Evolutionary conservation across 2,113 vertebrate species (phyloP).

Genomic region (Pardalotus punctatus): DNA sequence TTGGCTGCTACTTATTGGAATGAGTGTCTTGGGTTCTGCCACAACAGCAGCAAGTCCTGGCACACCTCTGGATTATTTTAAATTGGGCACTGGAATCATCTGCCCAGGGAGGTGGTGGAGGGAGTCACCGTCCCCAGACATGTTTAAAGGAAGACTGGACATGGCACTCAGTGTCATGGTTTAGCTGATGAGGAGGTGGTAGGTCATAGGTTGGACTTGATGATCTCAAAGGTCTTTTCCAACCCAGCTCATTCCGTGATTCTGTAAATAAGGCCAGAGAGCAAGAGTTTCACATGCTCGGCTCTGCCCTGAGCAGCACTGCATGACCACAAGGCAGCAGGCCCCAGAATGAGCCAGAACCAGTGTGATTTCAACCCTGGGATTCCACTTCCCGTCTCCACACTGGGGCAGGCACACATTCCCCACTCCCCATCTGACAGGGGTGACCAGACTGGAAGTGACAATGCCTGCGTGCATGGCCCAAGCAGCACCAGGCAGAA

Average conservation of each 20-base stretch:
- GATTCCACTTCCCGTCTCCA: neutral
- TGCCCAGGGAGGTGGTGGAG: too few species aligned
- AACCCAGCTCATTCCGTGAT: too few species aligned
- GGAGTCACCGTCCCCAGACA: too few species aligned
- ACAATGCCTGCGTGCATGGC: accelerated
- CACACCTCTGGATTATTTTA: neutral
- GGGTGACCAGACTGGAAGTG: accelerated
- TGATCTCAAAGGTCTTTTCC: too few species aligned
- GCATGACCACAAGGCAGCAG: neutral
- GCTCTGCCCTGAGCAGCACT: neutral
- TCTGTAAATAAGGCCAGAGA: too few species aligned
- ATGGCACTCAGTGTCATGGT: too few species aligned
- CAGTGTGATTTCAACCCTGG: accelerated
- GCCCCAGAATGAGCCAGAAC: too few species aligned
- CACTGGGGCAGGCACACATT: neutral
- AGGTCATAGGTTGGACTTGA: too few species aligned
- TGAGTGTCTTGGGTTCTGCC: neutral
- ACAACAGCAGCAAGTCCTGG: neutral
- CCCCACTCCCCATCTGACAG: accelerated
- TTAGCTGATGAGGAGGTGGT: too few species aligned
- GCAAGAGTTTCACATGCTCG: accelerated
- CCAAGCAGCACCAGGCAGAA: neutral
- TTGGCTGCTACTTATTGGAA: too few species aligned
- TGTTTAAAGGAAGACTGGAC: too few species aligned
- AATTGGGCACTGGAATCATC: too few species aligned